Evolutionary conservation across 2,888 invertebrate species (phyloP), one percentile per base, ranked within the genome.

Genomic region (Caenorhabditis sp.): DNA sequence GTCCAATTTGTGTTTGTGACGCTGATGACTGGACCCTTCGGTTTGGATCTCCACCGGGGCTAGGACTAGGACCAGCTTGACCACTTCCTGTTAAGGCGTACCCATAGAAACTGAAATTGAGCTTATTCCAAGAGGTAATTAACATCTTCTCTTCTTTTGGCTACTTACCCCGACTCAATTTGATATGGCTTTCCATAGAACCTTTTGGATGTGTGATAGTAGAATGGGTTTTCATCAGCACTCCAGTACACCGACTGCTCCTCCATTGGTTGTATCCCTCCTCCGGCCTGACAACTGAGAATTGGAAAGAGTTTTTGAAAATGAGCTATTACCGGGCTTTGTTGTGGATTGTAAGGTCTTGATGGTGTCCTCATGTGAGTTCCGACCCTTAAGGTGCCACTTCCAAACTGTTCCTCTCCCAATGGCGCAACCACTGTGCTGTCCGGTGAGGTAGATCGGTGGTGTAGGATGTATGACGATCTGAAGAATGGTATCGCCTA

Each of bases 181-280:
- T 87, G 86, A 68, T 90, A 90, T 11, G 90, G 91, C 78, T 90
- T 89, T 37, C 88, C 89, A 70, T 89, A 91, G 80, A 88, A 89
- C 53, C 90, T 72, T 77, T 89, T 89, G 6, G 90, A 88, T 24
- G 90, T 87, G 69, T 91, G 89, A 72, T 90, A 91, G 80, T 90
- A 89, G 76, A 89, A 90, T 37, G 91, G 91, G 76, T 91, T 90
- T 72, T 91, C 91, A 69, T 91, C 91, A 11, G 91, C 90, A 26
- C 89, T 89, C 91, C 91, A 91, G 68, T 91, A 91, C 20, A 91
- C 86, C 8, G 90, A 89, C 62, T 91, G 91, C 64, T 91, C 91
- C 76, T 91, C 91, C 83, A 90, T 88, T 22, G 89, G 88, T 28
- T 87, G 89, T 2, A 90, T 51, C 60, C 51, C 76, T 76, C 76